A percentile compares a stretch with the other conserved stretches of the same genome.
Evolutionary conservation across 2,113 vertebrate genomes (phyloP).

Genomic region (Indicator maculatus): DNA sequence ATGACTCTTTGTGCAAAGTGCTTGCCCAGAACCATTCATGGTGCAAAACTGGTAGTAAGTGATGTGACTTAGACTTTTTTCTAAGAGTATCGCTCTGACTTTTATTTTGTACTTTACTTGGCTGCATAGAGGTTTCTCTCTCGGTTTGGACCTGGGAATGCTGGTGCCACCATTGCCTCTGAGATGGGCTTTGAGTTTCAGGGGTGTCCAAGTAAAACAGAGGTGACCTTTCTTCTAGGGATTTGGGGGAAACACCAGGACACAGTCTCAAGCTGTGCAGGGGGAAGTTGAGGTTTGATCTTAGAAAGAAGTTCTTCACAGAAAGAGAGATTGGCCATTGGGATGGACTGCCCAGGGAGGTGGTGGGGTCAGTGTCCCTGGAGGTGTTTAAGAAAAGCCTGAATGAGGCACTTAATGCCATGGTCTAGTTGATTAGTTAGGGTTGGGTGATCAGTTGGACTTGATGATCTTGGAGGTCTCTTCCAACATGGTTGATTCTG

Average conservation of each 20-base stretch:
- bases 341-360: no score
- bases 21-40: not conserved
- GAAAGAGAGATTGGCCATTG: no score
- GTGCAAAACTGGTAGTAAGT: rapidly evolving
- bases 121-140: not conserved
- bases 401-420: no score
- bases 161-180: not conserved
- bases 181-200: not conserved
- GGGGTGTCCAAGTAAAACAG: not conserved
- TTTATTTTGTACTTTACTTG: not conserved
- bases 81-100: not conserved
- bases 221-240: rapidly evolving
- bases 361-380: no score
- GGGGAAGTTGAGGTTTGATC: no score
- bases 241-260: not conserved
- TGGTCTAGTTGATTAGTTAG: no score
- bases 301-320: no score
- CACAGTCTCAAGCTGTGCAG: no score
- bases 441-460: no score
- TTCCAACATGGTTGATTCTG: no score
- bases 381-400: no score
- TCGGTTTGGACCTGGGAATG: not conserved
- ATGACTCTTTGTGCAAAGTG: not conserved
- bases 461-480: no score
- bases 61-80: rapidly evolving